Evolutionary conservation across 1,140 invertebrate species (phyloP), one percentile per base, ranked within the genome.

Genomic region (Araneus ventricosus): DNA sequence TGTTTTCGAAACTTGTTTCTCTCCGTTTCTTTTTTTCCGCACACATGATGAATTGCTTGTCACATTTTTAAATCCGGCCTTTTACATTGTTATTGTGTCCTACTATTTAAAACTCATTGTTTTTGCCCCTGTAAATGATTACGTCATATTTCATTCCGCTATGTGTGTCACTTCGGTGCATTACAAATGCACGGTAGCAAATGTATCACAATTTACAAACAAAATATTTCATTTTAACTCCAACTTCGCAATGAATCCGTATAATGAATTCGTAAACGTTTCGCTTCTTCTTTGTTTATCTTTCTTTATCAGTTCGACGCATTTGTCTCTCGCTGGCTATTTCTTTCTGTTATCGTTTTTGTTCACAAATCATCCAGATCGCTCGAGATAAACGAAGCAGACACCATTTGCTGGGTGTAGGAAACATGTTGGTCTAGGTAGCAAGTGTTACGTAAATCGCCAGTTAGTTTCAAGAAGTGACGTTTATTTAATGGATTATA

Each of bases 81-180:
- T 75, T 75, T 37, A 75, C 70, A 75, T 34, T 75, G 70, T 75
- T 75, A 75, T 75, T 37, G 34, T 37, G 70, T 34, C 70, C 70
- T 75, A 75, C 70, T 37, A 37, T 75, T 75, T 75, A 75, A 75
- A 75, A 75, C 70, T 75, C 70, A 75, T 75, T 75, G 70, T 75
- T 75, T 75, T 75, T 75, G 70, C 30, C 30, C 67, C 4, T 37
- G 14, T 37, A 75, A 75, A 75, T 75, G 70, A 75, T 75, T 75
- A 75, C 34, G 70, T 75, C 70, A 75, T 75, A 75, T 75, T 75
- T 75, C 70, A 75, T 75, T 75, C 34, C 10, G 30, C 30, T 75
- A 75, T 75, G 70, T 37, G 17, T 75, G 70, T 37, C 70, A 75
- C 27, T 37, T 75, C 37, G 14, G 70, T 37, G 34, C 14, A 75